Conservation (phyloP, 2,888 invertebrate species). For the Drosophila multiciliata region DNA sequence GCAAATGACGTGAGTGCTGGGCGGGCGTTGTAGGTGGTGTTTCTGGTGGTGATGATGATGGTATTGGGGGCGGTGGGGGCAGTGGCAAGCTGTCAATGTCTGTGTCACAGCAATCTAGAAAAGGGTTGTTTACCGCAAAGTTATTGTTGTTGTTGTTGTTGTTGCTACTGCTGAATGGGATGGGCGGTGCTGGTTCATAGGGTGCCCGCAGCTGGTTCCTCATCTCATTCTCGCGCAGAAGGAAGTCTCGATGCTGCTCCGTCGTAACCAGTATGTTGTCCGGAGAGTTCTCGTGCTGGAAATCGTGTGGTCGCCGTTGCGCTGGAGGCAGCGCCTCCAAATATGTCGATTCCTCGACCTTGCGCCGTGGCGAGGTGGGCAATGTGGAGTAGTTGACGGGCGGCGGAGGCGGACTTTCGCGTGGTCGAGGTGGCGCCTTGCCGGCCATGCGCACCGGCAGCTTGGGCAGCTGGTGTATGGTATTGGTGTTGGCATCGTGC, state of each 20-base stretch:
- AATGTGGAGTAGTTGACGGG: conserved; percentile 83
- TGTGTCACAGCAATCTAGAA: conserved; percentile 80
- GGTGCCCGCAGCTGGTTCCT: conserved; percentile 83
- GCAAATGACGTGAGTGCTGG: conserved; percentile 67
- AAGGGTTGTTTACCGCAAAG: conserved; percentile 84
- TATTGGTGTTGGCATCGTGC: conserved; percentile 84
- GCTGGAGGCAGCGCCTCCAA: conserved; percentile 84
- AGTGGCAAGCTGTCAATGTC: conserved; percentile 78
- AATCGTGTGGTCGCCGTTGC: conserved; percentile 79
- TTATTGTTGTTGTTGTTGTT: conserved; percentile 34
- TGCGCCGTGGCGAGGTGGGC: conserved; percentile 70
- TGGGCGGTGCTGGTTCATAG: conserved; percentile 73
- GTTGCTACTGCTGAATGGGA: conserved; percentile 56
- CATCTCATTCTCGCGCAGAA: conserved; percentile 84
- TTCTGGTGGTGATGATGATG: conserved; percentile 24
- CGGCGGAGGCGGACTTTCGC: conserved; percentile 85
- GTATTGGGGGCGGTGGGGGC: conserved; percentile 68
- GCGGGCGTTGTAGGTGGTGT: conserved; percentile 36
- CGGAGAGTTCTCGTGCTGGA: conserved; percentile 84
- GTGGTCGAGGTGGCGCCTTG: conserved; percentile 76
- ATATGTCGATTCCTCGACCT: conserved; percentile 69
- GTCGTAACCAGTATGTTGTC: conserved; percentile 84
- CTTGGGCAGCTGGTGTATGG: conserved; percentile 81
- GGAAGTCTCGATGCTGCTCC: conserved; percentile 83
- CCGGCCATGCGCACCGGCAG: conserved; percentile 69